phyloP scores from a whole-genome alignment of 64 coral and sea anemone species.

The Actinia tenebrosa region DNA sequence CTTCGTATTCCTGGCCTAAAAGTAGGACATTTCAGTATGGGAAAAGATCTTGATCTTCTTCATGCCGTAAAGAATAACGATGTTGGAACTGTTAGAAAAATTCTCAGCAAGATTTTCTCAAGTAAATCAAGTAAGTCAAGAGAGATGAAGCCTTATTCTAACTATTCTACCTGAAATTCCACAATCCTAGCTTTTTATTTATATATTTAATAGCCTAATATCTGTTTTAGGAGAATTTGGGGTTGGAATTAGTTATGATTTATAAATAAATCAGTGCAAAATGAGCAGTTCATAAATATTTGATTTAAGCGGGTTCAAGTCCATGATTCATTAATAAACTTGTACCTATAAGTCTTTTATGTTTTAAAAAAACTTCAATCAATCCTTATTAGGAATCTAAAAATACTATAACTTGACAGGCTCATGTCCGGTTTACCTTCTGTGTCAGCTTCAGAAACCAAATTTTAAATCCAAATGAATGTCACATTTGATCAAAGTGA shows the following conservation, averaged over 20 bases:
- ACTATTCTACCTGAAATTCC: not conserved
- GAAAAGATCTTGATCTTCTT: slow-evolving; percentile 81
- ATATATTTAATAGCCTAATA: not conserved
- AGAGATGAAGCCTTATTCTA: not conserved
- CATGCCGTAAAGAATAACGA: slow-evolving; percentile 79
- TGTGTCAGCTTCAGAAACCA: not conserved
- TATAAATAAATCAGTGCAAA: not conserved
- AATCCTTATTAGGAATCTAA: not conserved
- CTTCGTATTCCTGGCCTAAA: not conserved
- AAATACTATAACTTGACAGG: not conserved
- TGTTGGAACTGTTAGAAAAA: slow-evolving; percentile 60
- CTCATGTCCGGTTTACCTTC: not conserved
- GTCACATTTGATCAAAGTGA: not conserved
- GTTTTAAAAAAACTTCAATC: not conserved
- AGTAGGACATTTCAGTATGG: slow-evolving; percentile 39
- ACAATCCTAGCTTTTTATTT: not conserved
- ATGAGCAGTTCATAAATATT: not conserved
- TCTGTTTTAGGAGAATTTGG: not conserved
- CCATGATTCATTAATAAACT: not conserved
- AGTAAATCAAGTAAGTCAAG: slow-evolving; percentile 74
- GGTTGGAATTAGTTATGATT: not conserved
- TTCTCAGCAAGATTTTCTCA: slow-evolving; percentile 61
- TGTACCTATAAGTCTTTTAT: not conserved
- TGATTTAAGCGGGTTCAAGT: not conserved
- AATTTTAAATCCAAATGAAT: not conserved